These are phyloP conservation scores for Pituophis catenifer DNA, from an alignment of 2,113 vertebrate genomes.

Conservation along the genomic window DNA sequence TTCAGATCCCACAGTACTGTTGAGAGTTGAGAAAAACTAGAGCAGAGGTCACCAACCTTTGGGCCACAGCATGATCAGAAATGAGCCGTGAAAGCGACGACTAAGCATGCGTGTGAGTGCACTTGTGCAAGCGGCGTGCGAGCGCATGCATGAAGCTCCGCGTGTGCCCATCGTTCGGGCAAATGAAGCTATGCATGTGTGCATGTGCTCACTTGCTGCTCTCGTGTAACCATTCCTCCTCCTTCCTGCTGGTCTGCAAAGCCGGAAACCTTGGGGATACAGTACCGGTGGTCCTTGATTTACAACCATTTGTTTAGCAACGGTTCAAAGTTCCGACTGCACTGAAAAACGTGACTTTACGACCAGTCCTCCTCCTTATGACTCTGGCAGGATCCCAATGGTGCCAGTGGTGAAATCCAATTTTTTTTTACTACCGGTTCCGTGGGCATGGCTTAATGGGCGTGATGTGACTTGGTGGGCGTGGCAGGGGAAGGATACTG, in stretches of 20 bases:
- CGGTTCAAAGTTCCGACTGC: neutral
- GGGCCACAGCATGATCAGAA: neutral
- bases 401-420: too few species aligned
- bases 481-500: too few species aligned
- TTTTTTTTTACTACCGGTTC: too few species aligned
- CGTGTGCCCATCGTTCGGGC: rapidly evolving
- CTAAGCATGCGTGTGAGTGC: neutral
- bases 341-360: neutral
- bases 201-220: too few species aligned
- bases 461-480: too few species aligned
- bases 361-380: neutral
- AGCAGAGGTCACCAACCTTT: neutral
- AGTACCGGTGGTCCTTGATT: neutral
- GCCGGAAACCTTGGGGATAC: neutral
- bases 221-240: too few species aligned
- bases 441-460: too few species aligned
- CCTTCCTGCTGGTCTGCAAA: too few species aligned
- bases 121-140: neutral
- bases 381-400: neutral
- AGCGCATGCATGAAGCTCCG: too few species aligned
- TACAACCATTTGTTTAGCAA: neutral
- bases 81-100: neutral
- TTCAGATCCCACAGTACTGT: too few species aligned
- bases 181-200: neutral
- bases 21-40: neutral